Percentiles rank a stretch among this genome's conserved stretches.
These are phyloP conservation scores for Xestia sexstrigata DNA, from an alignment of 2,888 invertebrate genomes.

Conservation along the genomic window DNA sequence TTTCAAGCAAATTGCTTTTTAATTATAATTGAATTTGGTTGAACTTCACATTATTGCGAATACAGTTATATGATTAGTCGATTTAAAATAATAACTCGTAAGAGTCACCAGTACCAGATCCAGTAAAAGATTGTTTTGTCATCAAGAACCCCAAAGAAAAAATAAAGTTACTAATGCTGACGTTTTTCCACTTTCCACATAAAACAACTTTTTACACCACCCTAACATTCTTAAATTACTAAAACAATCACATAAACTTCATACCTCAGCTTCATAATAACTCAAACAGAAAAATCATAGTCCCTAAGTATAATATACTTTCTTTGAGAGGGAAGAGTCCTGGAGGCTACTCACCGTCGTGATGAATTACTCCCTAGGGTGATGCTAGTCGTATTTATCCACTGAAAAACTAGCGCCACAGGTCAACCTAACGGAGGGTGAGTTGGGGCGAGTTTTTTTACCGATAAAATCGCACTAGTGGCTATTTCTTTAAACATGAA, in stretches of 20 bases:
- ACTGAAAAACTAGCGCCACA: slow-evolving; percentile 61
- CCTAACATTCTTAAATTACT: not conserved
- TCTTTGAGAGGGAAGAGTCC: slow-evolving; percentile 57
- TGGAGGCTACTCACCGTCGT: slow-evolving; percentile 65
- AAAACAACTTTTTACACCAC: not conserved
- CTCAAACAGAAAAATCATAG: slow-evolving; percentile 67
- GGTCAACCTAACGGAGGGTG: slow-evolving; percentile 62
- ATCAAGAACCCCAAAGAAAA: not conserved
- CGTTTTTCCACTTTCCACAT: not conserved
- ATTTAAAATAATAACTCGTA: not conserved
- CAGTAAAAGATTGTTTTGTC: not conserved
- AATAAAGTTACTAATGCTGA: not conserved
- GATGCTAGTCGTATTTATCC: slow-evolving; percentile 62
- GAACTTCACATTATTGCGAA: no score
- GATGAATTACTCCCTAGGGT: slow-evolving; percentile 73
- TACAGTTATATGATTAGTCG: not conserved
- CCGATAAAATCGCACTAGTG: slow-evolving; percentile 62
- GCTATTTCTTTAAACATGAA: slow-evolving; percentile 69
- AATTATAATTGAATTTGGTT: not conserved
- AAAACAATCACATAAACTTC: slow-evolving; percentile 37
- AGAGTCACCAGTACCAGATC: not conserved
- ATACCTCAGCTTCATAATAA: slow-evolving; percentile 47
- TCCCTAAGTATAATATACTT: slow-evolving; percentile 64
- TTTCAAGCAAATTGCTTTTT: not conserved
- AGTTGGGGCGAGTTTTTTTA: slow-evolving; percentile 57